A percentile compares a stretch with the other conserved stretches of the same genome.
These are phyloP conservation scores for Lophotriccus pileatus DNA, from an alignment of 2,797 vertebrate species.

Conservation along the genomic window DNA sequence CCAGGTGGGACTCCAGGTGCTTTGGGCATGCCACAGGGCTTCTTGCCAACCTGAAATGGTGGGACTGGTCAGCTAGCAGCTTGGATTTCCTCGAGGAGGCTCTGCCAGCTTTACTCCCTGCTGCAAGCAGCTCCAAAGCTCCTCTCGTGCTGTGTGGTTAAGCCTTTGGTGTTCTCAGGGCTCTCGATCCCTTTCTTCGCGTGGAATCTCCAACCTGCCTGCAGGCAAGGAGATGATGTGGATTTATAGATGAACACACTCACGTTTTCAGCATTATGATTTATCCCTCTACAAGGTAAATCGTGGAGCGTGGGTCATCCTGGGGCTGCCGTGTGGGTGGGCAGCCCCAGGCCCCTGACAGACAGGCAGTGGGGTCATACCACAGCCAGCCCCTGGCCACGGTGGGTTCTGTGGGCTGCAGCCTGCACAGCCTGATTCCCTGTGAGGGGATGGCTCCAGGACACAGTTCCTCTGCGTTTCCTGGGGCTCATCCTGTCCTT, in stretches of 20 bases:
- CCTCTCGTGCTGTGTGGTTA: background rate
- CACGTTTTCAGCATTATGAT: background rate
- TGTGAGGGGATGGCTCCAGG: fast-evolving
- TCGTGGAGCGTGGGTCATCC: background rate
- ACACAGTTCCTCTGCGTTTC: background rate
- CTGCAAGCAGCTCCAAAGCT: background rate
- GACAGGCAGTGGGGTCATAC: fast-evolving
- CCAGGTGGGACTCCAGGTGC: background rate
- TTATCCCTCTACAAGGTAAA: background rate
- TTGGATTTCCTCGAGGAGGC: background rate
- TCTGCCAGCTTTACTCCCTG: background rate
- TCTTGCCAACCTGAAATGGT: background rate
- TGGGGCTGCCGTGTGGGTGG: fast-evolving
- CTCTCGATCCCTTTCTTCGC: background rate
- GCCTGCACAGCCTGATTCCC: background rate
- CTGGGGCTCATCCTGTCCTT: background rate
- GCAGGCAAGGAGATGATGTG: background rate
- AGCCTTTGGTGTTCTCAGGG: background rate
- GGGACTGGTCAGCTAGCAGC: background rate
- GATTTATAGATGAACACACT: background rate
- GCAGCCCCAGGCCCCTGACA: background rate
- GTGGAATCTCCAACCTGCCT: background rate
- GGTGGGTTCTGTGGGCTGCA: fast-evolving
- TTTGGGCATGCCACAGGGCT: background rate
- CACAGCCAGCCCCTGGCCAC: background rate